These are phyloP conservation scores for Protula sp. DNA, from an alignment of 2,888 invertebrate genomes.

Conservation along the genomic window DNA sequence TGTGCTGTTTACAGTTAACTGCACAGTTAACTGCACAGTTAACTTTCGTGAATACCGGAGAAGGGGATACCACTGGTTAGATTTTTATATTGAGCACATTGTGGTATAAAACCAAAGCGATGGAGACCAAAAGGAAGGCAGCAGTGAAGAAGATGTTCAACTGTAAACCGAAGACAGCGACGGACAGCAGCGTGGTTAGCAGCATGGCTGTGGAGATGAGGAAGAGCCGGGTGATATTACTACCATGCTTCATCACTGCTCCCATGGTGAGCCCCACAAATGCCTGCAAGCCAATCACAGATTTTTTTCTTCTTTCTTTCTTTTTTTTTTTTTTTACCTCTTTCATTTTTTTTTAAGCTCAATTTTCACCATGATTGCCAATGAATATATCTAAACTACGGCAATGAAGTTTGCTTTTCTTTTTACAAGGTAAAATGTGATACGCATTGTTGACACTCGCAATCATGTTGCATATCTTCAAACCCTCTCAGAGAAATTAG, in stretches of 20 bases:
- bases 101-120: slow-evolving; percentile 40
- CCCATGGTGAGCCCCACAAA: slow-evolving; percentile 50
- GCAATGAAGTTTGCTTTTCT: not conserved
- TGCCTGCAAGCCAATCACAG: slow-evolving; percentile 27
- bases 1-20: no score
- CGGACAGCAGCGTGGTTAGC: slow-evolving; percentile 42
- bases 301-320: not conserved
- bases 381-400: not conserved
- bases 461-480: no score
- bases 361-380: not conserved
- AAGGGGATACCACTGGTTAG: no score
- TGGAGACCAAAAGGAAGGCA: slow-evolving; percentile 34
- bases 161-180: slow-evolving; percentile 38
- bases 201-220: slow-evolving; percentile 49
- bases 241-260: slow-evolving; percentile 50
- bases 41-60: no score
- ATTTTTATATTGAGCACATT: slow-evolving; percentile 3
- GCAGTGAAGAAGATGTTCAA: slow-evolving; percentile 41
- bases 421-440: no score
- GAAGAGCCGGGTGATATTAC: slow-evolving; percentile 50
- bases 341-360: no score
- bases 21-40: no score
- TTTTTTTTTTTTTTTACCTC: no score
- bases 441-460: no score
- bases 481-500: no score